phyloP scores from a whole-genome alignment of 1,140 invertebrate species.

The Trypoxylus dichotomus region DNA sequence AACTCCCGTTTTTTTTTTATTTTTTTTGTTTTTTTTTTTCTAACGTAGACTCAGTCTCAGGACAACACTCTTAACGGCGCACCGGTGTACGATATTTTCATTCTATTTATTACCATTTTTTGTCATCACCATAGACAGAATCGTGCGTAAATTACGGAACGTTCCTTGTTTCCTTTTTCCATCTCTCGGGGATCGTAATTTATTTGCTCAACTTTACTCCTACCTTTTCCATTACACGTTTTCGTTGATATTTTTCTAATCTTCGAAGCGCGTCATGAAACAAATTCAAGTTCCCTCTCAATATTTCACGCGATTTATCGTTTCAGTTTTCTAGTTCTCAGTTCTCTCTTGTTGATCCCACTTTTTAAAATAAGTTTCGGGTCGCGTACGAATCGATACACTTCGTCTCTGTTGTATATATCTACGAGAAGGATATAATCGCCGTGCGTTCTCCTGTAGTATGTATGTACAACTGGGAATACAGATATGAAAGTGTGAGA shows the following conservation, averaged over 20 bases:
- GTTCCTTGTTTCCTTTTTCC: not conserved
- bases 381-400: not conserved
- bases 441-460: not conserved
- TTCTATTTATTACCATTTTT: not conserved
- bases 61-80: not conserved
- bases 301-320: constrained; percentile 7
- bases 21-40: constrained; percentile 2
- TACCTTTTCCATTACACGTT: not conserved
- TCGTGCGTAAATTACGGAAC: constrained; percentile 5
- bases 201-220: not conserved
- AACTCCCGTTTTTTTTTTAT: constrained; percentile 12
- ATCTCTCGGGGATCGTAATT: not conserved
- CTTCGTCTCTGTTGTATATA: not conserved
- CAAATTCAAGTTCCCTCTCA: not conserved
- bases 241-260: not conserved
- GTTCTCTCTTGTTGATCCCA: not conserved
- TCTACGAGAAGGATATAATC: not conserved
- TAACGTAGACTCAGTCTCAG: constrained; percentile 18
- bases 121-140: not conserved
- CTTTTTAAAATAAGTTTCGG: constrained; percentile 20
- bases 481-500: constrained; percentile 11
- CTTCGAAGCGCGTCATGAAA: not conserved
- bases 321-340: not conserved
- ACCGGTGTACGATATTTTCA: not conserved
- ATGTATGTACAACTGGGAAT: not conserved